Percentiles rank a stretch among this genome's conserved stretches.
Conservation (phyloP, 2,113 vertebrate species). For the Conger conger region DNA sequence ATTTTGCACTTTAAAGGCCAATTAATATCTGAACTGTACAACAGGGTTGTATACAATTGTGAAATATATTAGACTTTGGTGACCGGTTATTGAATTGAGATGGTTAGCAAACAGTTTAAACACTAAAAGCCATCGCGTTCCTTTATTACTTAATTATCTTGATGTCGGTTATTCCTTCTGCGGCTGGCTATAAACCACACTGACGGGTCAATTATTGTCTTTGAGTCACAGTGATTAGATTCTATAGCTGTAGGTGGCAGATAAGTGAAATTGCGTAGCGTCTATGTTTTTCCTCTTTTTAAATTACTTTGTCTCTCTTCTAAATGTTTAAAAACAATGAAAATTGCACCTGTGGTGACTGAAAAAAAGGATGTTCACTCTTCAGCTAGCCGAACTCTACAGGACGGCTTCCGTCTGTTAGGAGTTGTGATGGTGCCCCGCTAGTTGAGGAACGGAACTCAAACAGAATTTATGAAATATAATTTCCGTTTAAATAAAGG, state of each 20-base stretch:
- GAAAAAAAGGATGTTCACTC: neutral
- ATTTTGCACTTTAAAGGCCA: constrained; percentile 62
- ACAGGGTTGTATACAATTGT: constrained; percentile 48
- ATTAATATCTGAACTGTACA: constrained; percentile 61
- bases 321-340: neutral
- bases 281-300: neutral
- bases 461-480: neutral
- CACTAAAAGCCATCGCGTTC: constrained; percentile 43
- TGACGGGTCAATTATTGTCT: constrained; percentile 57
- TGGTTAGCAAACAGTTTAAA: constrained; percentile 58
- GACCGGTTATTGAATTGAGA: constrained; percentile 28
- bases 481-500: too few relatives aligned
- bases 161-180: constrained; percentile 53
- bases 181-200: constrained; percentile 53
- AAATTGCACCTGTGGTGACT: neutral
- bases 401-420: neutral
- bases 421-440: neutral
- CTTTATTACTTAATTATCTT: constrained; percentile 58
- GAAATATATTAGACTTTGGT: constrained; percentile 47
- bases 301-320: neutral
- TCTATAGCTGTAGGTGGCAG: constrained; percentile 42
- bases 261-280: constrained; percentile 37
- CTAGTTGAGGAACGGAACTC: neutral
- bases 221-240: constrained; percentile 43
- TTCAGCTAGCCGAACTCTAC: too few relatives aligned